These are phyloP conservation scores for Daboia siamensis DNA, from an alignment of 2,113 vertebrate genomes.

Conservation along the genomic window DNA sequence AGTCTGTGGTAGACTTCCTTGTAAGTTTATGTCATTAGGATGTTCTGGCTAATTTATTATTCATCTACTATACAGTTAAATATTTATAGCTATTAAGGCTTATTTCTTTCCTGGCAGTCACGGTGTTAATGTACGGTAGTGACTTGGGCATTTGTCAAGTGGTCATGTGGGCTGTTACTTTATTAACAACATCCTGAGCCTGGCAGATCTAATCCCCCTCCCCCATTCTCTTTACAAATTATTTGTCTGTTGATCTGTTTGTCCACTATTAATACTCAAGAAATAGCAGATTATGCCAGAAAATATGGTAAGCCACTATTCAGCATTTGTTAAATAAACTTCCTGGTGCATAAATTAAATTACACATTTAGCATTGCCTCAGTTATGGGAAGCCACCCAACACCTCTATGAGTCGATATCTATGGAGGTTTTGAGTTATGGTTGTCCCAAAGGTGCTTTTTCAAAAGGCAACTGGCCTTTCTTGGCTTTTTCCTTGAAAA, in stretches of 20 bases:
- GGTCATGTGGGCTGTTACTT: constrained; percentile 31
- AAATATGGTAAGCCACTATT: neutral
- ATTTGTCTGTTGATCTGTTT: constrained; percentile 39
- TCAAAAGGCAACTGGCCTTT: neutral
- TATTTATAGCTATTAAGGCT: constrained; percentile 53
- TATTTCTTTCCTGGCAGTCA: constrained; percentile 49
- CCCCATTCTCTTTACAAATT: constrained; percentile 28
- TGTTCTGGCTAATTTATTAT: constrained; percentile 61
- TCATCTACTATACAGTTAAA: constrained; percentile 53
- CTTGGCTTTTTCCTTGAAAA: neutral
- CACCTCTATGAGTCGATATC: neutral
- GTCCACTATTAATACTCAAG: neutral
- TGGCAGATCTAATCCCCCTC: neutral
- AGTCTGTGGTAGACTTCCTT: constrained; percentile 59
- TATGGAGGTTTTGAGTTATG: neutral
- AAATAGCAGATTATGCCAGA: neutral
- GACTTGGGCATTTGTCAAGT: constrained; percentile 48
- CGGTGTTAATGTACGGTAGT: constrained; percentile 40
- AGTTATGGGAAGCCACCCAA: neutral
- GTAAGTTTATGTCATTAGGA: constrained; percentile 57
- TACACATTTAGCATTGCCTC: neutral
- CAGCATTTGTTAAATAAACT: neutral
- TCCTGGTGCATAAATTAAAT: neutral
- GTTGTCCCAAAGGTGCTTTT: neutral
- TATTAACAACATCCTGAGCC: constrained; percentile 18